Base-by-base conservation (phyloP, 2,888 invertebrate genomes). In the Chironomus tentans region DNA sequence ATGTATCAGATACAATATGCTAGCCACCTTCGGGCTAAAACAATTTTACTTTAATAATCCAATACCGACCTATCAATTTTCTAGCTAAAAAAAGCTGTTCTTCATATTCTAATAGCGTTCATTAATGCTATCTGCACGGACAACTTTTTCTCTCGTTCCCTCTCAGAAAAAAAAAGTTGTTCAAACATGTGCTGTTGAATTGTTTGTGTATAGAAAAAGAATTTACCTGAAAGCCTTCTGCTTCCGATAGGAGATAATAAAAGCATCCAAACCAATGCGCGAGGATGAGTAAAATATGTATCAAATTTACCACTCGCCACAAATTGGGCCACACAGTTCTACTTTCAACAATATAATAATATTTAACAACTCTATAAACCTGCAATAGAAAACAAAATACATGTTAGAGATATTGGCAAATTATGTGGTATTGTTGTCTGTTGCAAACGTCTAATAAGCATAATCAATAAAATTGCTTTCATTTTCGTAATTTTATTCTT, bases 181-280 rank as follows among this genome's bases (percentile, higher is more conserved):
- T 38, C 38, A 38, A 38, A 56, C 56, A 56, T 56, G n/a, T 56
- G 7, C n/a, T 56, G 56, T 56, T 56, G n/a, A 18, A 56, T 56
- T 56, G 18, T 6, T 15, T 15, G n/a, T 18, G n/a, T 15, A 56
- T 4, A 46, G 15, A 28, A 46, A 18, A 21, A 46, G 81, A 79
- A 22, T 83, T 85, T 77, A 90, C 91, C 88, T 90, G 89, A 83
- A 94, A 94, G 21, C 91, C 92, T 83, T 95, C 95, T 77, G 92
- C 92, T 82, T 97, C 95, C 5, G 96, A 96, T 76, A 97, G 88
- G 81, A 97, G 86, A 85, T 93, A 97, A 87, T 97, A 97, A 87
- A 97, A 97, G 84, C 97, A 97, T 76, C 97, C 97, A 83, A 97
- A 97, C 97, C 97, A 97, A 83, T 97, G 97, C 72, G 97, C 96